phyloP scores from a whole-genome alignment of 2,113 vertebrate species.

The Corythornis vintsioides region DNA sequence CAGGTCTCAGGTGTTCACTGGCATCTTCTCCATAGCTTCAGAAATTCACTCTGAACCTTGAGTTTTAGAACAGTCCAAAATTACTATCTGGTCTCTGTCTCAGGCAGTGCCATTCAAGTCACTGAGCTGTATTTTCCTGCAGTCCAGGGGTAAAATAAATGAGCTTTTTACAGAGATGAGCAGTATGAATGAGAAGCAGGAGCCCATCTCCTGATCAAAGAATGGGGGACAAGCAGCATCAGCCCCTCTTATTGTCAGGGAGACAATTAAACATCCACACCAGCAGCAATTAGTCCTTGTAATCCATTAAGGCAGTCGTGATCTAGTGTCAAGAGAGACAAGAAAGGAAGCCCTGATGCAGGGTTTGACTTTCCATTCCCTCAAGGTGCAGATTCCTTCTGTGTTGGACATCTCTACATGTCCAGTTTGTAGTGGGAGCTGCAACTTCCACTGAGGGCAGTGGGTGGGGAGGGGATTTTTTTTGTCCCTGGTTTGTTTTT shows the following conservation, averaged over 20 bases:
- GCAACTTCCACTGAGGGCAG: background rate
- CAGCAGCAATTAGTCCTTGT: background rate
- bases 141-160: background rate
- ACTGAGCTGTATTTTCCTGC: background rate
- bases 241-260: background rate
- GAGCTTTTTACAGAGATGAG: background rate
- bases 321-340: background rate
- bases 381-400: fast-evolving
- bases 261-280: background rate
- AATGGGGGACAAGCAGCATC: background rate
- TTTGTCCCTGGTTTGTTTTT: background rate
- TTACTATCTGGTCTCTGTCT: background rate
- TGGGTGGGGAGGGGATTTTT: background rate
- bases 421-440: background rate
- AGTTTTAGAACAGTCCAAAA: background rate
- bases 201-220: background rate
- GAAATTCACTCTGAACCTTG: background rate
- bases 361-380: background rate
- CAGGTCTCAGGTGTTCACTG: background rate
- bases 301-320: background rate
- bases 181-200: background rate
- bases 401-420: background rate
- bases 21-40: background rate
- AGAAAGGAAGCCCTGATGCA: background rate
- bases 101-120: background rate